Conservation (phyloP, 2,797 vertebrate genomes). For the Avahi laniger region DNA sequence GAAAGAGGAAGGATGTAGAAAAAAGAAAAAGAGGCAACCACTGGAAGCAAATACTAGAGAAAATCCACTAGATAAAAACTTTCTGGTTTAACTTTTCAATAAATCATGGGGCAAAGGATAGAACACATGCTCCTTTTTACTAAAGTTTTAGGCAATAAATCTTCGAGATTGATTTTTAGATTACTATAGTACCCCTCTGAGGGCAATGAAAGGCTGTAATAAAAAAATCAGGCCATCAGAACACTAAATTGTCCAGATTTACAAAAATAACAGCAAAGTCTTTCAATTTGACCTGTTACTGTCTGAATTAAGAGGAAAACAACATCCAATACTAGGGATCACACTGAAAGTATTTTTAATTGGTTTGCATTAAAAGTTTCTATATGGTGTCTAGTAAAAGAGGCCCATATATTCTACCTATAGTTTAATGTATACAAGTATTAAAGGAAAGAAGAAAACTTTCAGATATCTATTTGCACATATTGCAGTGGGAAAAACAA, state of each 20-base stretch:
- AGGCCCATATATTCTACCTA: neutral
- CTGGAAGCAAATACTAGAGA: neutral
- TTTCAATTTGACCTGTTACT: neutral
- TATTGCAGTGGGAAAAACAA: neutral
- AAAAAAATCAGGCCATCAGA: slow-evolving; percentile 1
- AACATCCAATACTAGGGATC: neutral
- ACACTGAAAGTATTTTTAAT: neutral
- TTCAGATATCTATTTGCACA: slow-evolving; percentile 14
- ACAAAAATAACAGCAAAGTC: neutral
- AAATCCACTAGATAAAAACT: neutral
- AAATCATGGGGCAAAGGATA: neutral
- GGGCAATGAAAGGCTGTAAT: neutral
- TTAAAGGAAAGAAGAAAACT: neutral
- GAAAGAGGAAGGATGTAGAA: neutral
- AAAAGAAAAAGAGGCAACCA: neutral
- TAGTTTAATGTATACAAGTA: neutral
- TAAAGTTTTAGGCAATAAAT: neutral
- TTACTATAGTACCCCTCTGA: neutral
- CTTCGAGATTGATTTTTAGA: neutral
- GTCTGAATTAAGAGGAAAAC: neutral
- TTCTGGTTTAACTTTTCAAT: neutral
- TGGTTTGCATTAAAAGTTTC: slow-evolving; percentile 4
- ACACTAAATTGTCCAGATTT: neutral
- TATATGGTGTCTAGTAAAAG: neutral
- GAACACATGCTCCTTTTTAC: neutral